Evolutionary conservation across 2,888 invertebrate genomes (phyloP).

Genomic region (Macaria notata): DNA sequence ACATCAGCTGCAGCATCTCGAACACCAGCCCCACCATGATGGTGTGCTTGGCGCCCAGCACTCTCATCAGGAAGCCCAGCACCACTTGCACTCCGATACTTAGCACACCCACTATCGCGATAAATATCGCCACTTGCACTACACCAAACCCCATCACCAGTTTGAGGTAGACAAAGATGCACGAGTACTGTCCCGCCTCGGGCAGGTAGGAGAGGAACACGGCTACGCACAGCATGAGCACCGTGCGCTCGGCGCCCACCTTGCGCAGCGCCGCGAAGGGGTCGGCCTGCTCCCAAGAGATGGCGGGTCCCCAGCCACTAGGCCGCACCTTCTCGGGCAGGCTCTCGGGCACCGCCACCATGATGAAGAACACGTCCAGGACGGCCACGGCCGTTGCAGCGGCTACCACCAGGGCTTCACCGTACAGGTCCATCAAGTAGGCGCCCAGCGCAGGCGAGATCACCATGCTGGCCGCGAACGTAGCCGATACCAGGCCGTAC

Average conservation of each 20-base stretch:
- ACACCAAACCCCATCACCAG: conserved; percentile 98
- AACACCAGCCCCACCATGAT: conserved; percentile 98
- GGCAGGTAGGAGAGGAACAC: conserved; percentile 99
- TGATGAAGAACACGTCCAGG: conserved; percentile 98
- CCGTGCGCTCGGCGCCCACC: conserved; percentile 97
- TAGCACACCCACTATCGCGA: conserved; percentile 97
- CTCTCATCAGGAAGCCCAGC: conserved; percentile 90
- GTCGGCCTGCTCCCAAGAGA: conserved; percentile 99
- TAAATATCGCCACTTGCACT: conserved; percentile 98
- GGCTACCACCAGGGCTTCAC: conserved; percentile 93
- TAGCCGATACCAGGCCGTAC: conserved; percentile 98
- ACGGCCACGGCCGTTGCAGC: conserved; percentile 97
- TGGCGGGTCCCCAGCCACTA: conserved; percentile 91
- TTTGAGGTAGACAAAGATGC: conserved; percentile 99
- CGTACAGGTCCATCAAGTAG: conserved; percentile 92
- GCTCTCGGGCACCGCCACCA: conserved; percentile 99
- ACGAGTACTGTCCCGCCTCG: conserved; percentile 99
- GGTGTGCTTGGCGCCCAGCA: conserved; percentile 96
- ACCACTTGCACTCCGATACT: conserved; percentile 97
- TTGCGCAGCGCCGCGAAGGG: conserved; percentile 96
- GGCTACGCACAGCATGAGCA: conserved; percentile 97
- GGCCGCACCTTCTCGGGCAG: conserved; percentile 94
- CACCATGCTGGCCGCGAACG: conserved; percentile 99
- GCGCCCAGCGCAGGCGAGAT: conserved; percentile 98
- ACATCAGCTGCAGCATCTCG: conserved; percentile 98